A percentile compares a stretch with the other conserved stretches of the same genome.
Conservation (phyloP, 2,888 invertebrate species). For the Epistrophe grossulariae region DNA sequence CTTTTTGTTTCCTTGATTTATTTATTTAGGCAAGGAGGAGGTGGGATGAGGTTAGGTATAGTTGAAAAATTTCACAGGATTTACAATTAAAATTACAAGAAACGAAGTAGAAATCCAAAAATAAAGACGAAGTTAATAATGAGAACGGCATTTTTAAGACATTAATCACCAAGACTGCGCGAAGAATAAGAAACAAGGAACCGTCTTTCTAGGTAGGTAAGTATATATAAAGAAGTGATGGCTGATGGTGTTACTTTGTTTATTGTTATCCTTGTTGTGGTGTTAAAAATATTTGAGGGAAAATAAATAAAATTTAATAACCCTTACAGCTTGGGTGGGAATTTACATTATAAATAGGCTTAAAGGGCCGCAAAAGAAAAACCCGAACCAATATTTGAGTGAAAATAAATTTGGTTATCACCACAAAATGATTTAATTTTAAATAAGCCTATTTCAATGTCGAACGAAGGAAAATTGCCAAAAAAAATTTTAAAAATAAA, state of each 20-base stretch:
- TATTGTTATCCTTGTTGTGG: slow-evolving; percentile 11
- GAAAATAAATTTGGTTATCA: slow-evolving; percentile 50
- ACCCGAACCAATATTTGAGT: slow-evolving; percentile 4
- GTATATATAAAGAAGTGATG: too few relatives aligned
- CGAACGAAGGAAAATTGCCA: neutral
- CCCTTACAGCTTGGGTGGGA: slow-evolving; percentile 4
- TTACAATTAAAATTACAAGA: slow-evolving; percentile 63
- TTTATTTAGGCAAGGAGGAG: neutral
- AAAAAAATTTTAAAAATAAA: neutral
- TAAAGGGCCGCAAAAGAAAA: neutral
- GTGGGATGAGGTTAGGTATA: neutral
- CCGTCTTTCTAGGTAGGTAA: neutral
- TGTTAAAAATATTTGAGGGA: slow-evolving; percentile 3
- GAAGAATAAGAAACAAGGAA: too few relatives aligned
- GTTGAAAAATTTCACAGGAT: slow-evolving; percentile 28
- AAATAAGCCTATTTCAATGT: slow-evolving; percentile 24
- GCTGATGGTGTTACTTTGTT: neutral
- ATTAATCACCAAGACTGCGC: slow-evolving; percentile 51
- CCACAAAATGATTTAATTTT: slow-evolving; percentile 65
- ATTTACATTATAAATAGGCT: neutral
- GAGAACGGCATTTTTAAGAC: slow-evolving; percentile 57
- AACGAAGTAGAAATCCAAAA: neutral
- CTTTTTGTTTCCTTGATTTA: slow-evolving; percentile 9
- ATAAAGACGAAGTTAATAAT: slow-evolving; percentile 51
- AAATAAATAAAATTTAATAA: slow-evolving; percentile 44